These are phyloP conservation scores for Beris morrisii DNA, from an alignment of 2,888 invertebrate species.

Conservation along the genomic window DNA sequence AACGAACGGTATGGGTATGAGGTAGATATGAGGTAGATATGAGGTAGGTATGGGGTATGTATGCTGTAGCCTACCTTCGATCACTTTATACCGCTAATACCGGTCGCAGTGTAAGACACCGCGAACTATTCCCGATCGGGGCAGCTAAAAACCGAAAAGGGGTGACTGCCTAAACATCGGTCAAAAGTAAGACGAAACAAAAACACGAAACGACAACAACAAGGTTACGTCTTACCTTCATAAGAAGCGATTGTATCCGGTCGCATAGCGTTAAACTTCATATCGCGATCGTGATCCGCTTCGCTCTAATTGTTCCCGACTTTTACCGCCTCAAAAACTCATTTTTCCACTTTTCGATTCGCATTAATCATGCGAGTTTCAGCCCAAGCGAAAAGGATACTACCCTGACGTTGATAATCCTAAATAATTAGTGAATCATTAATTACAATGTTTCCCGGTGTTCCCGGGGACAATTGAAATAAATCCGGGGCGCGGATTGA, in stretches of 20 bases:
- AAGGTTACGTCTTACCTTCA: slow-evolving; percentile 26
- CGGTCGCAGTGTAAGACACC: slow-evolving; percentile 15
- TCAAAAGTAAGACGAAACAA: slow-evolving; percentile 39
- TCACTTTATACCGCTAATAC: slow-evolving; percentile 2
- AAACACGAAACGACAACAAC: slow-evolving; percentile 32
- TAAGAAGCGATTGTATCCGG: slow-evolving; percentile 14
- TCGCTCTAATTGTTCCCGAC: slow-evolving; percentile 37
- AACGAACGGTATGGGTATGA: too few species aligned
- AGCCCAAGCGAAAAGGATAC: slow-evolving; percentile 32
- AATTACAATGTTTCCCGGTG: slow-evolving; percentile 42
- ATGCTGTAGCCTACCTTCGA: too few species aligned
- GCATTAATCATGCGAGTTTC: slow-evolving; percentile 41
- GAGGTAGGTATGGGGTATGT: too few species aligned
- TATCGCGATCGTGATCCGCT: slow-evolving; percentile 26
- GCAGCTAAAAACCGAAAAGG: slow-evolving; percentile 6
- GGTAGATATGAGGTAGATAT: too few species aligned
- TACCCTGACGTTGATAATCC: slow-evolving; percentile 38
- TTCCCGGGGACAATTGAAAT: slow-evolving; percentile 31
- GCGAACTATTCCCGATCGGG: slow-evolving; percentile 6
- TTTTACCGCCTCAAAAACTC: slow-evolving; percentile 22
- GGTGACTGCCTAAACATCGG: slow-evolving; percentile 35
- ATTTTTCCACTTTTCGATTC: slow-evolving; percentile 37
- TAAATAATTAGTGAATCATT: slow-evolving; percentile 46
- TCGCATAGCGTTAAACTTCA: slow-evolving; percentile 17
- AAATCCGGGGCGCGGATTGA: slow-evolving; percentile 7